A percentile compares a stretch with the other conserved stretches of the same genome.
These are phyloP conservation scores for Xenentodon cancila DNA, from an alignment of 2,797 vertebrate species.

Conservation along the genomic window DNA sequence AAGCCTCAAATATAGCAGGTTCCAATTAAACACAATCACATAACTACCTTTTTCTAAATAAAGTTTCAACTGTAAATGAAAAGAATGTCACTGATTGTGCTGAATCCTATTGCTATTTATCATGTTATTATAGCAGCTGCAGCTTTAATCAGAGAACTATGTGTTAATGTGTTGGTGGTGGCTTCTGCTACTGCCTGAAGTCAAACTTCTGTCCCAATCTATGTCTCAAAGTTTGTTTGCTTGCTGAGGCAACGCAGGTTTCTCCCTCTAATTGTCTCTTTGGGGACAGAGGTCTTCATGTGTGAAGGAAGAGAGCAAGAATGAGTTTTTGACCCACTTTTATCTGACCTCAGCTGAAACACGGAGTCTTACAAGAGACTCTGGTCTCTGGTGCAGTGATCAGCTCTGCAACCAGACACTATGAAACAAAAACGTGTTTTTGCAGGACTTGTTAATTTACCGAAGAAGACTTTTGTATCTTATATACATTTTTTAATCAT, in stretches of 20 bases:
- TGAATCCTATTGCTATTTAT: slow-evolving; percentile 45
- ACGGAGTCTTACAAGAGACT: slow-evolving; percentile 20
- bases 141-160: slow-evolving; percentile 48
- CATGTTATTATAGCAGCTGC: slow-evolving; percentile 38
- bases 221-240: slow-evolving; percentile 57
- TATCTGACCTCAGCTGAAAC: slow-evolving; percentile 43
- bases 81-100: slow-evolving; percentile 34
- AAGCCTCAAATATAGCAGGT: slow-evolving; percentile 24
- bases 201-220: slow-evolving; percentile 64
- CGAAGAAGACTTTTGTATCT: too few relatives aligned
- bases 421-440: not conserved
- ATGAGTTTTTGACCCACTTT: slow-evolving; percentile 56
- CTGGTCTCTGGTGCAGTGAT: not conserved
- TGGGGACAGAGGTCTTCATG: slow-evolving; percentile 57
- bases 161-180: slow-evolving; percentile 39
- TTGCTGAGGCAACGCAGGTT: slow-evolving; percentile 55
- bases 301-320: slow-evolving; percentile 38
- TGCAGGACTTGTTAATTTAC: too few relatives aligned
- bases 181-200: slow-evolving; percentile 53
- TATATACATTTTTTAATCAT: not conserved
- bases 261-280: slow-evolving; percentile 76
- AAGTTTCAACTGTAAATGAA: slow-evolving; percentile 32
- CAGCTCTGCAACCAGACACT: not conserved
- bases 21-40: slow-evolving; percentile 26
- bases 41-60: slow-evolving; percentile 26